phyloP scores from a whole-genome alignment of 2,113 vertebrate species.

The Opisthocomus hoazin region DNA sequence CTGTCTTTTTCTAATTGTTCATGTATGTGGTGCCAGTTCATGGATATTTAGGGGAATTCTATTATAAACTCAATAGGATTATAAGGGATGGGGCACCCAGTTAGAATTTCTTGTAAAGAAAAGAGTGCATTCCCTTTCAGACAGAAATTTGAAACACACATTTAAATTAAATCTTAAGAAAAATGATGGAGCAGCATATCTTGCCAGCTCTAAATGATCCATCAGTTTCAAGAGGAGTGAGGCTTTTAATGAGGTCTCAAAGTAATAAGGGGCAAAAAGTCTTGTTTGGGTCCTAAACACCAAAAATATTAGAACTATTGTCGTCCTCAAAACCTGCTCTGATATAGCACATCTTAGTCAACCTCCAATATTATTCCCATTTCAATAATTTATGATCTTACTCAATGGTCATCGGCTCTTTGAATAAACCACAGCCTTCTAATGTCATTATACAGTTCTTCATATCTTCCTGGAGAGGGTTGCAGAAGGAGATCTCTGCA shows the following conservation, averaged over 20 bases:
- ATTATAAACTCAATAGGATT: not conserved
- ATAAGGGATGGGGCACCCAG: not conserved
- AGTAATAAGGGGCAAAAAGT: not conserved
- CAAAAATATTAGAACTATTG: not conserved
- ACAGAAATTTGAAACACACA: not conserved
- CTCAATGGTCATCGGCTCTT: slow-evolving; percentile 55
- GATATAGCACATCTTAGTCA: not conserved
- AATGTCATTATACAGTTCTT: slow-evolving; percentile 50
- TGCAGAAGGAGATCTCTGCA: slow-evolving; percentile 63
- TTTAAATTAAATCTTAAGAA: not conserved
- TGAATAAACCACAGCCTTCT: slow-evolving; percentile 62
- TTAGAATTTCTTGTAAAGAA: not conserved
- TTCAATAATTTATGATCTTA: slow-evolving; percentile 9
- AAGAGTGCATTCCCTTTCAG: not conserved
- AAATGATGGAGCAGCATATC: not conserved
- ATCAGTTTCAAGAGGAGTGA: not conserved
- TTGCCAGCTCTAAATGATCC: not conserved
- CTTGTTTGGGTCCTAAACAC: not conserved
- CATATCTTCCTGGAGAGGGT: slow-evolving; percentile 60
- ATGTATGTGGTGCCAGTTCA: not conserved
- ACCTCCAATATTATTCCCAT: not conserved
- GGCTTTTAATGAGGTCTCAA: not conserved
- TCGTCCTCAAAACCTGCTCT: not conserved
- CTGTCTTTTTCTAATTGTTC: not conserved
- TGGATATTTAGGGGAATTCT: not conserved